Base-by-base conservation (phyloP, 2,113 vertebrate genomes). In the Sclerurus mexicanus region DNA sequence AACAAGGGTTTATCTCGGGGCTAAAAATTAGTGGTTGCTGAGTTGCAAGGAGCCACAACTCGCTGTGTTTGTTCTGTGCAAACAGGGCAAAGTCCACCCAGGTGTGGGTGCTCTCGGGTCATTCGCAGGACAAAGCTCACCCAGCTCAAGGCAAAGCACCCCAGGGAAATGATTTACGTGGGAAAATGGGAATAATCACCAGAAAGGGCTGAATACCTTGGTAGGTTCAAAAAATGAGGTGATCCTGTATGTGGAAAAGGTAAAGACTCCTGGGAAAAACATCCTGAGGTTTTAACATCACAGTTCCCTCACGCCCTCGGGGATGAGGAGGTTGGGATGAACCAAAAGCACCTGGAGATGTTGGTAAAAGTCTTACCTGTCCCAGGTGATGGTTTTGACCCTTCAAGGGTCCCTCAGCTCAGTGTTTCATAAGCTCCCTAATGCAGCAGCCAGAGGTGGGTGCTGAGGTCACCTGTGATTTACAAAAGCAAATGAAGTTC, bases 21-120 rank as follows among this genome's bases (percentile, higher is more conserved):
- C 53, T 93, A 62, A 86, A 86, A 90, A 76, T 46, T 6, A 14
- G 53, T 18, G 31, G 90, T 92, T 94, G 94, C 94, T 93, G 46
- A 42, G 92, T 49, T 93, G 72, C 85, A 46, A 42, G 39, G 6
- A 55, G 85, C 42, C 80, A 40, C 72, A 84, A 40, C 75, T 86
- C 7, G 46, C 49, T 3, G 5, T 90, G 90, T 87, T 85, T 90
- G 82, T 69, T 31, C 1, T 79, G 35, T 27, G 72, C 92, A 96
- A 94, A 88, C 88, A 95, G 79, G 19, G 59, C 80, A 92, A 80
- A 92, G 95, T 93, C 88, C 86, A 42, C 8, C 0, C 1, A 31
- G 44, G 28, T 1, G 2, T 0, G 4, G 62, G 66, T 64, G 66
- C 40, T 50, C 71, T 44, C 0, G 1, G 44, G 22, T 27, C 42